These are phyloP conservation scores for Gallinago jamesoni DNA, from an alignment of 2,113 vertebrate genomes.

Conservation along the genomic window DNA sequence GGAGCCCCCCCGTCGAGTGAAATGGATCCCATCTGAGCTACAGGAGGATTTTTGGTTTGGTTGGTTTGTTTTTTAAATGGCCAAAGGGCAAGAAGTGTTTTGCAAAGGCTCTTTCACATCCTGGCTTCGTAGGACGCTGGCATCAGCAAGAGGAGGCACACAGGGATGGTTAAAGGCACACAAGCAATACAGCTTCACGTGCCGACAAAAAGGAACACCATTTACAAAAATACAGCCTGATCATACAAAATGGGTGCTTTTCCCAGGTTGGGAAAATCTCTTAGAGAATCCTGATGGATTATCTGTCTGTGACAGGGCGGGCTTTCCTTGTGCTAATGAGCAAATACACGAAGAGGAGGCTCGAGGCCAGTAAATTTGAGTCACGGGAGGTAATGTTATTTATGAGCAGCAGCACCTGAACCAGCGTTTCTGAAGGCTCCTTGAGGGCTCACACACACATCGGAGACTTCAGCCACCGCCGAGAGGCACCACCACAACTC, in stretches of 20 bases:
- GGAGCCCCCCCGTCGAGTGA: slow-evolving; percentile 48
- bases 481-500: background rate
- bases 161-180: slow-evolving; percentile 28
- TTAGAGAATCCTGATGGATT: slow-evolving; percentile 35
- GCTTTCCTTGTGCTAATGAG: slow-evolving; percentile 48
- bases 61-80: slow-evolving; percentile 27
- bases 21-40: slow-evolving; percentile 32
- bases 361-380: slow-evolving; percentile 45
- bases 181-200: background rate
- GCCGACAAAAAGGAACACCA: background rate
- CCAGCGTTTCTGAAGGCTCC: slow-evolving; percentile 48
- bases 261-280: slow-evolving; percentile 37
- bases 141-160: slow-evolving; percentile 57
- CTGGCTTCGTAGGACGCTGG: slow-evolving; percentile 31
- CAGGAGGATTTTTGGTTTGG: background rate
- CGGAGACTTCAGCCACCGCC: background rate
- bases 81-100: slow-evolving; percentile 28
- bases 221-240: background rate
- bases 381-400: slow-evolving; percentile 47
- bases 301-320: slow-evolving; percentile 53
- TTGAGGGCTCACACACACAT: slow-evolving; percentile 12
- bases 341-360: slow-evolving; percentile 43
- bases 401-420: slow-evolving; percentile 45
- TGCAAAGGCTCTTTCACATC: slow-evolving; percentile 43
- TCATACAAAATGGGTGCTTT: slow-evolving; percentile 9